Evolutionary conservation across 2,113 vertebrate genomes (phyloP).

Genomic region (Phylloscopus whistleri): DNA sequence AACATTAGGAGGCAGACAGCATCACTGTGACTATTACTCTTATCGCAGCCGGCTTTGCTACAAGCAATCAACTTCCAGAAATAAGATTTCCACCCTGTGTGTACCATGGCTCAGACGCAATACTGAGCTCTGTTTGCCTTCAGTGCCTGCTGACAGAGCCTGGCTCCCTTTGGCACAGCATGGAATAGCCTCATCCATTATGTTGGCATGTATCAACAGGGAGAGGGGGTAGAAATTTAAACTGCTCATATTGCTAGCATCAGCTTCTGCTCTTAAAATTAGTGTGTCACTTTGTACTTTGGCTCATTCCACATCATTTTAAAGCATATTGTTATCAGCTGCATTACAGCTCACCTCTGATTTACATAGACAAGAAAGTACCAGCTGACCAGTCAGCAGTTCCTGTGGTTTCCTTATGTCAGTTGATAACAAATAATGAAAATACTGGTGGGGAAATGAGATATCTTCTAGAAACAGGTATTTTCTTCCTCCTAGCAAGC

Average conservation of each 20-base stretch:
- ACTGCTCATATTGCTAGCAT: background rate
- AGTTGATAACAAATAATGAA: background rate
- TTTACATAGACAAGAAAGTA: background rate
- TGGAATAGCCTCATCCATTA: background rate
- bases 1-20: constrained; percentile 11
- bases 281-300: background rate
- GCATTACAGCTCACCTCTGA: background rate
- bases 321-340: background rate
- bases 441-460: background rate
- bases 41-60: background rate
- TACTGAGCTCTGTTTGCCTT: background rate
- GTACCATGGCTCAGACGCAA: background rate
- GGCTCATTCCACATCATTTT: background rate
- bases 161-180: background rate
- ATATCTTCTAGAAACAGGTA: background rate
- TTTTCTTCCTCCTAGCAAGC: background rate
- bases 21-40: background rate
- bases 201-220: accelerated
- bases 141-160: background rate
- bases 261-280: background rate
- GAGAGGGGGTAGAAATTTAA: accelerated
- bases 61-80: background rate
- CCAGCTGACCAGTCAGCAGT: background rate
- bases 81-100: background rate
- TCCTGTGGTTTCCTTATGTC: background rate